Percentiles rank a stretch among this genome's conserved stretches.
These are phyloP conservation scores for Lissonota sp. DNA, from an alignment of 2,888 invertebrate genomes.

Conservation along the genomic window DNA sequence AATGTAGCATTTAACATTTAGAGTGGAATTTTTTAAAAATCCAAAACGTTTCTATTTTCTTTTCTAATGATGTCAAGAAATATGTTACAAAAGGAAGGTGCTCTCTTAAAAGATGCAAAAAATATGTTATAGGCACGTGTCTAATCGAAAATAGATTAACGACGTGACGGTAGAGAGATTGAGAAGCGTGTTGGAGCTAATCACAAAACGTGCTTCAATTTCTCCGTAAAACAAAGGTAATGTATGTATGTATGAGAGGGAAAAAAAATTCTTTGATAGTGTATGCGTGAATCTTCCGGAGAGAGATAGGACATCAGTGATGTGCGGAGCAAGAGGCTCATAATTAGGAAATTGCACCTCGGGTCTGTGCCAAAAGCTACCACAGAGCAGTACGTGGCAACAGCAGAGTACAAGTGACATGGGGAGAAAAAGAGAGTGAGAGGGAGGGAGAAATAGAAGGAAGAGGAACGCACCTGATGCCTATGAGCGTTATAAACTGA, in stretches of 20 bases:
- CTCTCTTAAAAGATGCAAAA: conserved; percentile 10
- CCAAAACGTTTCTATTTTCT: too few species aligned
- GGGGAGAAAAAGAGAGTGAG: conserved; percentile 1
- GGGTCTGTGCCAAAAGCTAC: conserved; percentile 51
- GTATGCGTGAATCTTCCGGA: conserved; percentile 45
- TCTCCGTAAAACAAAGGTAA: conserved; percentile 48
- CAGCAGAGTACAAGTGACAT: conserved; percentile 11
- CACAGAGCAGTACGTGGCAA: conserved; percentile 40
- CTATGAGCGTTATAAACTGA: conserved; percentile 16
- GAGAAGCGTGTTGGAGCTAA: background rate
- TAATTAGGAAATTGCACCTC: conserved; percentile 65
- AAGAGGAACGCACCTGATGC: conserved; percentile 24
- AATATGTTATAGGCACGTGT: conserved; percentile 32
- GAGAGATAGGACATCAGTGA: conserved; percentile 40
- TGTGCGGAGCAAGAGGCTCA: conserved; percentile 38
- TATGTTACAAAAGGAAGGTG: background rate
- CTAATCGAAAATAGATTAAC: conserved; percentile 55
- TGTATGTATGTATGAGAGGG: conserved; percentile 14
- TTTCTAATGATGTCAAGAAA: background rate
- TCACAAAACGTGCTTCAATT: conserved; percentile 13
- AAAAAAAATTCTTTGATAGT: too few species aligned
- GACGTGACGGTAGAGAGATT: conserved; percentile 43
- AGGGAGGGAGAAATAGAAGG: conserved; percentile 14
- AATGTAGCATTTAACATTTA: too few species aligned
- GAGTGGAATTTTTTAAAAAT: too few species aligned